Base-by-base conservation (phyloP, 1,140 invertebrate species). In the Cryptotermes secundus region DNA sequence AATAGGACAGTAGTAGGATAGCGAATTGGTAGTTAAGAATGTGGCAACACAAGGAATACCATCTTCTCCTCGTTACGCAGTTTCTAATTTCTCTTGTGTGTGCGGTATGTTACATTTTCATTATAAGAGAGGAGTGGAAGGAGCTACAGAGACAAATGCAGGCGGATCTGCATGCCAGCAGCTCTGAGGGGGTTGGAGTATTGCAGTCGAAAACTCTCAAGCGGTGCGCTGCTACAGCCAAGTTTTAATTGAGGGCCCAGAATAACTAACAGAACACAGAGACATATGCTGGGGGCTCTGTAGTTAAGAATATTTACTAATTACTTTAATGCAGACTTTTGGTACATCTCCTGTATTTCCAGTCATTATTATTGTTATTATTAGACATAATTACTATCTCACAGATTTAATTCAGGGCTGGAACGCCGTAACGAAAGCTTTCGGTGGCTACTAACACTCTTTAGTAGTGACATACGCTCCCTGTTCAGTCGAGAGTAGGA, bases 261-360 rank as follows among this genome's bases (percentile, higher is more conserved):
- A 22, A 22, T 14, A 19, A 49, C 45, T 22, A 22, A 49, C 3
- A 12, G 3, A 1, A 4, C 6, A 72, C 26, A 72, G 26, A 72
- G 24, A 65, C 24, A 65, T 7, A 72, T 26, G 26, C n/a, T 31
- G 26, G 26, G 31, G 26, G 59, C 59, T 31, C 7, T 72, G 9
- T 4, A 72, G 59, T 72, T 72, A n/a, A 72, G 59, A 72, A n/a
- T 72, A 72, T 72, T 72, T n/a, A 72, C 59, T 72, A 72, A 72
- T 72, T 72, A n/a, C 59, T n/a, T 72, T 7, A 72, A n/a, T 72
- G n/a, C 26, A 16, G 45, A 49, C 1, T 49, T 49, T 49, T 4
- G 14, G 6, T 31, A 10, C n/a, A 9, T 72, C 26, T 72, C 59
- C n/a, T 72, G 59, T 16, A n/a, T n/a, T 31, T 72, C 6, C n/a